phyloP scores from a whole-genome alignment of 1,140 invertebrate genomes.

The Littorina saxatilis region DNA sequence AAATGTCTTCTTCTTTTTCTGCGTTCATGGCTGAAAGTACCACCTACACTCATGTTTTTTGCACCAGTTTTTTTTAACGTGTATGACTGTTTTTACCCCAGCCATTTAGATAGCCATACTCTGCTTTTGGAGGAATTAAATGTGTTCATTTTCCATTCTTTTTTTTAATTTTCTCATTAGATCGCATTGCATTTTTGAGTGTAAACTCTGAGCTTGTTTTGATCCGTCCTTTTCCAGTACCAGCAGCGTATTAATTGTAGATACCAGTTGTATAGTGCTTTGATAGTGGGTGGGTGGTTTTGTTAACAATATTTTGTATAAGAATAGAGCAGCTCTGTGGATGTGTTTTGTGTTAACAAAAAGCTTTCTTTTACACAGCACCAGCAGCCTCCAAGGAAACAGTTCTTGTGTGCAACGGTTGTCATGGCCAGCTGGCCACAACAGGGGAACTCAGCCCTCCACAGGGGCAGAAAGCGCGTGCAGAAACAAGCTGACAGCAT shows the following conservation, averaged over 20 bases:
- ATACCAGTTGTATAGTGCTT: not conserved
- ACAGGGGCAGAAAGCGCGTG: slow-evolving; percentile 19
- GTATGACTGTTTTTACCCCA: too few relatives aligned
- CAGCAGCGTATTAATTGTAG: not conserved
- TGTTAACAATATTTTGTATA: too few relatives aligned
- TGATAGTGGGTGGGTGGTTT: not conserved
- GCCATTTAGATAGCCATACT: too few relatives aligned
- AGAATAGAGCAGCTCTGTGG: too few relatives aligned
- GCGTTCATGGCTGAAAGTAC: too few relatives aligned
- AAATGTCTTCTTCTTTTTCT: too few relatives aligned
- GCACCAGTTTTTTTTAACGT: too few relatives aligned
- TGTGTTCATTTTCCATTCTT: too few relatives aligned
- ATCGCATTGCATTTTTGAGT: too few relatives aligned
- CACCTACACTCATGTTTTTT: too few relatives aligned
- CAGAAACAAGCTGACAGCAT: slow-evolving; percentile 14
- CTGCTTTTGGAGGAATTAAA: too few relatives aligned
- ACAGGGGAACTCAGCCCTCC: slow-evolving; percentile 31
- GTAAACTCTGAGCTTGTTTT: not conserved
- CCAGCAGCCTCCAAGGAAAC: slow-evolving; percentile 68
- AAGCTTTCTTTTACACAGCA: slow-evolving; percentile 63
- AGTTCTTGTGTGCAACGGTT: slow-evolving; percentile 66
- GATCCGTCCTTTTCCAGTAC: not conserved
- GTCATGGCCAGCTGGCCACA: slow-evolving; percentile 59
- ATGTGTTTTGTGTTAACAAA: not conserved
- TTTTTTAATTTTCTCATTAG: too few relatives aligned